These are phyloP conservation scores for Cyanistes caeruleus DNA, from an alignment of 2,113 vertebrate species.

Conservation along the genomic window DNA sequence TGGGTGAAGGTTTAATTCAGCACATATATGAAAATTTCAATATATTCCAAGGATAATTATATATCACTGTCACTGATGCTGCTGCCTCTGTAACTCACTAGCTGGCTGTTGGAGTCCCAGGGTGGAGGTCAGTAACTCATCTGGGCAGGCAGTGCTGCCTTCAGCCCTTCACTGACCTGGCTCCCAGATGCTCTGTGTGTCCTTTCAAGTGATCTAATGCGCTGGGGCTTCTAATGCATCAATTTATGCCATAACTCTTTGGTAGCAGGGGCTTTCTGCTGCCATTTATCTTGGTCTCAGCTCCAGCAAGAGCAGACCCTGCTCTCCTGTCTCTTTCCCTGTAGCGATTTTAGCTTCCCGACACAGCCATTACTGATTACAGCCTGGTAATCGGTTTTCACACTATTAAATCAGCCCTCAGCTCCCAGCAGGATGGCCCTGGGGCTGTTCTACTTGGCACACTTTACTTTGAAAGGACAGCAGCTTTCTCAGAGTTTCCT, in stretches of 20 bases:
- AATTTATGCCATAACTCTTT: background rate
- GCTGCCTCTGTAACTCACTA: background rate
- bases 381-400: background rate
- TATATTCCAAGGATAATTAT: background rate
- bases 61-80: background rate
- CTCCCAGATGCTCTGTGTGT: background rate
- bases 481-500: background rate
- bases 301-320: background rate
- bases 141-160: background rate
- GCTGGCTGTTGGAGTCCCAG: background rate
- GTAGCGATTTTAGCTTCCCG: background rate
- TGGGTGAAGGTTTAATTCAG: background rate
- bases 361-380: background rate
- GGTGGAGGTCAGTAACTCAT: background rate
- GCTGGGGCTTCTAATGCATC: background rate
- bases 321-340: background rate
- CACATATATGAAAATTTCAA: background rate
- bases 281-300: background rate
- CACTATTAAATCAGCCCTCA: background rate
- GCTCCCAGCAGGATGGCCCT: accelerated
- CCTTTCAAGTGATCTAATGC: background rate
- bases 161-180: background rate
- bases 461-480: background rate
- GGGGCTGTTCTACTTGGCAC: background rate
- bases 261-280: background rate